Base-by-base conservation (phyloP, 2,113 vertebrate species). In the Copsychus sechellarum region DNA sequence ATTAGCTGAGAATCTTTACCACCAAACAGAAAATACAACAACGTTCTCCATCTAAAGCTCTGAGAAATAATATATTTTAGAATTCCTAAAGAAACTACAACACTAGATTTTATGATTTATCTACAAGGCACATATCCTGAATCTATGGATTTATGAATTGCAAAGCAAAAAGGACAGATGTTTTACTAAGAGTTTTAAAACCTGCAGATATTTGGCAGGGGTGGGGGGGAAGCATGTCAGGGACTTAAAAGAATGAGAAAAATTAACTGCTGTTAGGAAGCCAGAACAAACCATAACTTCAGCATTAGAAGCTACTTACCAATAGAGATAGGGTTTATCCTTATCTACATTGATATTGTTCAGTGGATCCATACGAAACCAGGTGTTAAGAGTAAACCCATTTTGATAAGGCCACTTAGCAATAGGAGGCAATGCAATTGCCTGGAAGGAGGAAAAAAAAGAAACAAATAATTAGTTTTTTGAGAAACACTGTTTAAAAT, bases 401-500 rank as follows among this genome's bases (percentile, higher is more conserved):
- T 98, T 99, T 96, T 99, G 99, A 97, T 99, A 99, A 99, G 99
- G 99, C 99, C 99, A 99, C 98, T 99, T 99, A 95, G 99, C 99
- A 98, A 99, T 99, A 78, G 99, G 99, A 98, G 99, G 99, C 98
- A 99, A 98, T 66, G 99, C 99, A 97, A 99, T 99, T 92, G 99
- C 99, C 99, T 99, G 20, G 15, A 66, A n/a, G 6, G 25, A 43
- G 2, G 21, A 2, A 80, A 1, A 72, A 43, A 50, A 65, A 29
- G 28, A 66, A 82, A 47, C 2, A 77, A 65, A 36, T 45, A 42
- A 16, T 14, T 3, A 47, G 19, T 25, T 85, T 81, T 53, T 88
- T 65, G 34, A 78, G 33, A 70, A 73, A 72, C 33, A 92, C 1
- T 45, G 0, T n/a, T 60, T 64, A 71, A 58, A 12, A 25, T 15